Base-by-base conservation (phyloP, 2,888 invertebrate species). In the Listrodromus nycthemerus region DNA sequence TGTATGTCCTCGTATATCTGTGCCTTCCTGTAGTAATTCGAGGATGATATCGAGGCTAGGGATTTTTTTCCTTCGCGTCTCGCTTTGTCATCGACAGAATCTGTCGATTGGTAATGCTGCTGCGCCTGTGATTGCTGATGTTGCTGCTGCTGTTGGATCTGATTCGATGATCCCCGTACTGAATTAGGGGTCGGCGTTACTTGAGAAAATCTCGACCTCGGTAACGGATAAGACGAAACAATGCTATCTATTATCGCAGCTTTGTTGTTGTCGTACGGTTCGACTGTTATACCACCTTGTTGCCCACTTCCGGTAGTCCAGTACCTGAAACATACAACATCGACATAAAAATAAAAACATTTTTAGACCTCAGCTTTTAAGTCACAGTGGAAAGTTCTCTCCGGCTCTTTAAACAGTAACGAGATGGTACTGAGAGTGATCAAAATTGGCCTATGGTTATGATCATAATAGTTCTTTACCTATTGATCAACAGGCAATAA, bases 191-290 rank as follows among this genome's bases (percentile, higher is more conserved):
- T 37, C 55, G 71, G 65, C 6, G 70, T 79, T 63, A 58, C 37
- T 6, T 80, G 37, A 24, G 76, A 75, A 27, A 88, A 82, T 78
- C 89, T 89, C 48, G 89, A 88, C 70, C 89, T 90, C 65, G 91
- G 91, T 52, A 89, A 65, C 37, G 90, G 88, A 82, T 91, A 93
- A 2, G 92, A 90, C 10, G 91, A 91, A 10, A 89, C 91, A 80
- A 93, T 92, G 76, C 91, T 91, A 86, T 92, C 88, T 69, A 92
- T 90, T 80, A 92, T 91, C 3, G 90, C 90, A 3, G 92, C 89
- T 83, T 92, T 92, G 67, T 89, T 90, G 75, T 89, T 91, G 85
- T 92, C 91, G 0, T 86, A 88, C 0, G 90, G 88, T 16, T 84
- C 55, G 21, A 88, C 89, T 21, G 91, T 91, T 21, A 89, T 86